Base-by-base conservation (phyloP, 2,113 vertebrate genomes). In the Ondatra zibethicus region DNA sequence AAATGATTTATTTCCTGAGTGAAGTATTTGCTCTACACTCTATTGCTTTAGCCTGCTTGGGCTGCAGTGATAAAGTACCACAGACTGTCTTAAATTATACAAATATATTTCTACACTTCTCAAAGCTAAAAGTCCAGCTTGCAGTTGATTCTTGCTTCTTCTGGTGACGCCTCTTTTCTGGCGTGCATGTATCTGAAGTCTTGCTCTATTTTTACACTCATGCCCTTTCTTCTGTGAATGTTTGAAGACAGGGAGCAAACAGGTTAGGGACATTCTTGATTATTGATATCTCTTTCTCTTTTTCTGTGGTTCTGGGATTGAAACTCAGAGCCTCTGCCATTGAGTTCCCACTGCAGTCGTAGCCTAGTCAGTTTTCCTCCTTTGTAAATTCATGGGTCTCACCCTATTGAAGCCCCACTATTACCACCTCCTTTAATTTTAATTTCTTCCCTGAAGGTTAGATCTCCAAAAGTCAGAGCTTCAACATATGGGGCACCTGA, bases 101-200 rank as follows among this genome's bases (percentile, higher is more conserved):
- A 92, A 63, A 66, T 45, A 33, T 58, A 84, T 92, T 95, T 36
- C 73, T 36, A 8, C 0, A n/a, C 25, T 61, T 93, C 55, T 95
- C 47, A 36, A 84, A 45, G 19, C 33, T 13, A 7, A 14, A 68
- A 50, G 5, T 72, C 12, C 23, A 76, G 58, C 7, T 23, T 52
- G 17, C 12, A n/a, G 12, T 72, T 1, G 7, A 17, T 25, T 4
- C 9, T 76, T 47, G 25, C 42, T 50, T 23, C 47, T 89, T 73
- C 31, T 68, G 36, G 12, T 61, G 52, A 87, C 14, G 16, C 52
- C n/a, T 63, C 10, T 39, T 65, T 13, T 42, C 7, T 55, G 12
- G 2, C 6, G 25, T 68, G 11, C 7, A 11, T 21, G 10, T 1
- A 2, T 16, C 25, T 25, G 0, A n/a, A 7, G 2, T 45, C 9